Evolutionary conservation across 2,888 invertebrate species (phyloP).

Genomic region (Campaea margaritaria): DNA sequence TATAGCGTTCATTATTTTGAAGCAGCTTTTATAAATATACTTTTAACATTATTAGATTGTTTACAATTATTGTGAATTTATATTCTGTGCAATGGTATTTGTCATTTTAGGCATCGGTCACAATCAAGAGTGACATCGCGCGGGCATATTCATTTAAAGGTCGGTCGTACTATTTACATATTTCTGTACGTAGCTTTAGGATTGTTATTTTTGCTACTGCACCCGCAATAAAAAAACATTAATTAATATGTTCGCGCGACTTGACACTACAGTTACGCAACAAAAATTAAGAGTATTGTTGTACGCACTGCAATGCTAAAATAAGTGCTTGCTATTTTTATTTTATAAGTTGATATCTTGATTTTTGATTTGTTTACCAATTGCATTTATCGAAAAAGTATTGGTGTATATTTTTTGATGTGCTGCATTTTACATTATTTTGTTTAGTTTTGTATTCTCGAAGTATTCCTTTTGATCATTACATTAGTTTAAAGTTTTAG

Average conservation of each 20-base stretch:
- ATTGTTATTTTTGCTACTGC: too few relatives aligned
- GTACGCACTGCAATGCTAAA: too few relatives aligned
- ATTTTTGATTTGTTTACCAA: slow-evolving; percentile 21
- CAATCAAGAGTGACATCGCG: too few relatives aligned
- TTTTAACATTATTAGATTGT: neutral
- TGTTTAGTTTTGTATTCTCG: slow-evolving; percentile 34
- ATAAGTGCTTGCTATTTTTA: neutral
- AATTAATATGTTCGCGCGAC: too few relatives aligned
- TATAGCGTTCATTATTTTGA: slow-evolving; percentile 3
- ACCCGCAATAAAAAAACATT: too few relatives aligned
- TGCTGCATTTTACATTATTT: slow-evolving; percentile 37
- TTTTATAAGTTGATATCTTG: slow-evolving; percentile 12
- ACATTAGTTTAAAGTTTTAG: slow-evolving; percentile 5
- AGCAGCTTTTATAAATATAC: slow-evolving; percentile 6
- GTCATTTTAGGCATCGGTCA: too few relatives aligned
- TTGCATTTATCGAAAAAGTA: slow-evolving; percentile 35
- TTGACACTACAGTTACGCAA: too few relatives aligned
- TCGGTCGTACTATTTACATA: too few relatives aligned
- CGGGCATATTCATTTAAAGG: too few relatives aligned
- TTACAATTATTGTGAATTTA: neutral
- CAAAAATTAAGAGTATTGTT: too few relatives aligned
- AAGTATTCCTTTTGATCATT: slow-evolving; percentile 44
- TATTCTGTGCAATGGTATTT: neutral
- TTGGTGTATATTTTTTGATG: slow-evolving; percentile 35
- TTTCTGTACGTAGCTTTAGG: too few relatives aligned